Evolutionary conservation across 2,888 invertebrate genomes (phyloP), one percentile per base, ranked within the genome.

Genomic region (Taphrorychus bicolor): DNA sequence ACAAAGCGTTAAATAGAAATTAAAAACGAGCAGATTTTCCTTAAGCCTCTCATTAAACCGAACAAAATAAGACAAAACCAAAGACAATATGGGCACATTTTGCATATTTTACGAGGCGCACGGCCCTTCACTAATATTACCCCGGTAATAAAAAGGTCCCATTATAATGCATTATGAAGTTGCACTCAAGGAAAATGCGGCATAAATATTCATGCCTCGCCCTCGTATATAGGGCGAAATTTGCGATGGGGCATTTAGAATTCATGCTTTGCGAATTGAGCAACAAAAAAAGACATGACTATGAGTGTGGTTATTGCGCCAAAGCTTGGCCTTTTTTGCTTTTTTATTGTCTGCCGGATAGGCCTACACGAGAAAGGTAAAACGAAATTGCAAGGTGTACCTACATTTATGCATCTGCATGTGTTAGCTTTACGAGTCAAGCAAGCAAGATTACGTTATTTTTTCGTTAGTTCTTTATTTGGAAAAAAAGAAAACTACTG

Each of bases 151-250:
- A 45, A 45, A 45, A 45, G 45, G 16, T 11, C 21, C 54, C 21
- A 41, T 23, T n/a, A 57, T 41, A 41, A 16, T 58, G 58, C 42
- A 42, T 45, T 45, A 21, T 23, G 49, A 52, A 52, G 52, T 40
- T 60, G 60, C 80, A 80, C 80, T 80, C 80, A 80, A 79, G 76
- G 76, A 79, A 79, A 79, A 77, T 54, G 77, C 74, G 77, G 69
- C 76, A 80, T 81, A 80, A 80, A 81, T 81, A 81, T 81, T 81
- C 81, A 81, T 80, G 76, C 17, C 49, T 45, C 32, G 45, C 16
- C 56, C 40, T 18, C 23, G 23, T 52, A 59, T 49, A 53, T n/a
- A 22, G 42, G 24, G 40, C 60, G 56, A 32, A 61, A 57, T 60
- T 65, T 56, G 42, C 41, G 60, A 54, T 42, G 57, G 40, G n/a